phyloP scores from a whole-genome alignment of 2,797 vertebrate genomes.

The Rhabdomys pumilio region DNA sequence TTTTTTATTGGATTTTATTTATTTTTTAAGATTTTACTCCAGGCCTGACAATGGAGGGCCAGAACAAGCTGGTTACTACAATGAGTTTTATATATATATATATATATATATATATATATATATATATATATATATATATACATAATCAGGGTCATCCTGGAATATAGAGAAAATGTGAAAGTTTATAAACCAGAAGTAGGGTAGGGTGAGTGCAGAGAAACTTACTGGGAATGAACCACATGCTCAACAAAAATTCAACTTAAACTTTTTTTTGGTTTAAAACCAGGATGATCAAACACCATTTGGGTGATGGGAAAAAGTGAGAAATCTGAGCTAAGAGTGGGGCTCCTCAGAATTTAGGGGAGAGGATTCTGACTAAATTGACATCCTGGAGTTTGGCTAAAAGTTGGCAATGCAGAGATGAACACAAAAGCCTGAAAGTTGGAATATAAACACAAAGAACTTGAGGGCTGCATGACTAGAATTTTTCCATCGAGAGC shows the following conservation, averaged over 20 bases:
- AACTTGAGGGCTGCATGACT: neutral
- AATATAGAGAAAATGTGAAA: neutral
- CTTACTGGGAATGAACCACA: neutral
- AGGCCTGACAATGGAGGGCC: neutral
- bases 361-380: neutral
- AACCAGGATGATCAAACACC: neutral
- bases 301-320: rapidly evolving
- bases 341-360: neutral
- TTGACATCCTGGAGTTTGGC: neutral
- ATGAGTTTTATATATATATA: neutral
- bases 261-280: neutral
- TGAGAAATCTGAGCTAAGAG: neutral
- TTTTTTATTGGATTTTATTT: neutral
- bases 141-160: neutral
- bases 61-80: neutral
- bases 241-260: neutral
- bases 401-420: neutral
- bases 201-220: neutral
- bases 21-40: neutral
- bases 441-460: neutral
- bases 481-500: neutral
- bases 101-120: too few relatives aligned
- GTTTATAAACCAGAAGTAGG: neutral
- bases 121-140: too few relatives aligned
- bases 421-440: neutral